These are phyloP conservation scores for Spheniscus humboldti DNA, from an alignment of 2,797 vertebrate species.

Conservation along the genomic window DNA sequence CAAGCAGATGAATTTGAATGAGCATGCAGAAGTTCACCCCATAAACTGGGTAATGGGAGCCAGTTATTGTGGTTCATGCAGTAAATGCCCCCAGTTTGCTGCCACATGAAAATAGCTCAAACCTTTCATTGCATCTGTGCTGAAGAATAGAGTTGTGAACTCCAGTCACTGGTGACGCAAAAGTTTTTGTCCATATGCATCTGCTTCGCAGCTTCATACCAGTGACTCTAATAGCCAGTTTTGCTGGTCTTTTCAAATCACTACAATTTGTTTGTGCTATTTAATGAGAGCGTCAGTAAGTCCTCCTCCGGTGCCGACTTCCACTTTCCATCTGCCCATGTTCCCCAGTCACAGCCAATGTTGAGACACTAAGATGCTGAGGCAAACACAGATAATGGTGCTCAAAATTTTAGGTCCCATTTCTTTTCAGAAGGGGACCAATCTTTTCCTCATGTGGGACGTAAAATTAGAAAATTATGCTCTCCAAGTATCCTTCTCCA, in stretches of 20 bases:
- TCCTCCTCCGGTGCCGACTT: neutral
- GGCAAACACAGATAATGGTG: neutral
- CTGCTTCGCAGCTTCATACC: neutral
- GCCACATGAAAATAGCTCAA: neutral
- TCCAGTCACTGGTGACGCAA: neutral
- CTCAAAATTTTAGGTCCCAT: neutral
- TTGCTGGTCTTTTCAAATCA: neutral
- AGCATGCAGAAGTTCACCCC: neutral
- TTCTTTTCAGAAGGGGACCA: neutral
- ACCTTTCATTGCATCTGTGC: neutral
- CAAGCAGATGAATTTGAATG: neutral
- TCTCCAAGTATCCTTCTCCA: neutral
- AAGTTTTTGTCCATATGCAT: neutral
- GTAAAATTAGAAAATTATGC: neutral
- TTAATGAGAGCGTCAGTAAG: neutral
- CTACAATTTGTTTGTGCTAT: neutral
- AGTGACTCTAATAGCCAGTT: neutral
- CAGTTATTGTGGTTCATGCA: neutral
- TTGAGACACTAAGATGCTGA: neutral
- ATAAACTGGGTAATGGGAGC: neutral
- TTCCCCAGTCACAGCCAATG: neutral
- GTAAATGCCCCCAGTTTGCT: neutral
- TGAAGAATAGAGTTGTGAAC: neutral
- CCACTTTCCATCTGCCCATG: neutral
- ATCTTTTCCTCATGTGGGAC: neutral